Evolutionary conservation across 2,113 vertebrate species (phyloP).

Genomic region (Aegotheles bennettii): DNA sequence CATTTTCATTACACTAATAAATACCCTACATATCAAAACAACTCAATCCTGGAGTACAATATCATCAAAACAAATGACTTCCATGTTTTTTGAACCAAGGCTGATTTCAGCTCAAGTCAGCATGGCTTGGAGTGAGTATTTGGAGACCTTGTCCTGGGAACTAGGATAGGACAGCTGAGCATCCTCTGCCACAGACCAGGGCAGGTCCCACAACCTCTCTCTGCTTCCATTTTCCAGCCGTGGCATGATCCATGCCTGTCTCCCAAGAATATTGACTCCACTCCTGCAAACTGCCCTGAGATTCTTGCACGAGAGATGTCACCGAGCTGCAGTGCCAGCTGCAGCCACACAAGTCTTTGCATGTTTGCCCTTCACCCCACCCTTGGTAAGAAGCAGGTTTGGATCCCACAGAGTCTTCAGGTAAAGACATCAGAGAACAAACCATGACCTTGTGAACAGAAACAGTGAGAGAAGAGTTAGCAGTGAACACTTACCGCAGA

Average conservation of each 20-base stretch:
- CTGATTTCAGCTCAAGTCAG: not conserved
- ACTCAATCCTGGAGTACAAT: not conserved
- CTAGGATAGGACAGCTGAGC: not conserved
- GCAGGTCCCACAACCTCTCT: not conserved
- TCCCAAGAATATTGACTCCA: not conserved
- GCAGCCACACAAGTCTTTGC: not conserved
- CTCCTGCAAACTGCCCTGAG: not conserved
- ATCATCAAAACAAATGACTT: not conserved
- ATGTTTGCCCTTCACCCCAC: not conserved
- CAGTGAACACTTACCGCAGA: conserved; percentile 69
- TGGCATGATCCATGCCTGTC: not conserved
- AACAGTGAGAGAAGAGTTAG: not conserved
- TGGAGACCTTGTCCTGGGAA: not conserved
- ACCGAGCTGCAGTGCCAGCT: not conserved
- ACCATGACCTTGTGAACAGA: not conserved
- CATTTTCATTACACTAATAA: not conserved
- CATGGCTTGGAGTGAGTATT: not conserved
- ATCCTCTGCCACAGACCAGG: not conserved
- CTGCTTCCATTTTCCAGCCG: not conserved
- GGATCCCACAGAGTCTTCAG: not conserved
- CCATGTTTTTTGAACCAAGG: not conserved
- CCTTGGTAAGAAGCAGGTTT: not conserved
- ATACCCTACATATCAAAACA: not conserved
- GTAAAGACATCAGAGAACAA: not conserved
- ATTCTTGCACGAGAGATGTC: not conserved